Evolutionary conservation across 2,797 vertebrate species (phyloP).

Genomic region (Siniperca scherzeri): DNA sequence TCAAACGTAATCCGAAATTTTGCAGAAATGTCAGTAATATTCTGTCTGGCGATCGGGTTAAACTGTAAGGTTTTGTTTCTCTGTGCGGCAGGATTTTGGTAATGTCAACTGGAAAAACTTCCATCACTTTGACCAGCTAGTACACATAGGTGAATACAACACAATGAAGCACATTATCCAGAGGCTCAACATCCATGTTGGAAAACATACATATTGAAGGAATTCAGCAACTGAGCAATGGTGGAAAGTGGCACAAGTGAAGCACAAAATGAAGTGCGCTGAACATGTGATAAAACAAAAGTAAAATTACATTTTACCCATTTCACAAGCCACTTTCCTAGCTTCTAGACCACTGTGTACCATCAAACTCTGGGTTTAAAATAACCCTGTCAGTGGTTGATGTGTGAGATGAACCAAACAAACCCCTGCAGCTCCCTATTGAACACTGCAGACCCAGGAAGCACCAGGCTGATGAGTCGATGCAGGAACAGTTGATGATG

Average conservation of each 20-base stretch:
- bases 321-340: conserved; percentile 3
- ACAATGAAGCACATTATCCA: not conserved
- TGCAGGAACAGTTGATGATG: conserved; percentile 57
- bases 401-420: conserved; percentile 59
- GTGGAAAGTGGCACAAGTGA: not conserved
- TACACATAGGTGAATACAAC: not conserved
- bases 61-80: not conserved
- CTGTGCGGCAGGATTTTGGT: too few species aligned
- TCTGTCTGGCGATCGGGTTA: too few species aligned
- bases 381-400: conserved; percentile 55
- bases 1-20: too few species aligned
- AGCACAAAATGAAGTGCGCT: not conserved
- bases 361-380: conserved; percentile 51
- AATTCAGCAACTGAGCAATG: not conserved
- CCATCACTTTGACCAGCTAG: not conserved
- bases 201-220: not conserved
- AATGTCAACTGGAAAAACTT: not conserved
- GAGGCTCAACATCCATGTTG: not conserved
- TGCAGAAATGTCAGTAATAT: too few species aligned
- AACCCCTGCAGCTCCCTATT: conserved; percentile 63
- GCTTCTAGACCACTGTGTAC: conserved; percentile 32
- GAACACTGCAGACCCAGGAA: conserved; percentile 58
- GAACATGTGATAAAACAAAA: not conserved
- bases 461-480: conserved; percentile 55
- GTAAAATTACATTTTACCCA: not conserved